These are phyloP conservation scores for Erpetoichthys calabaricus DNA, from an alignment of 2,797 vertebrate species.

Conservation along the genomic window DNA sequence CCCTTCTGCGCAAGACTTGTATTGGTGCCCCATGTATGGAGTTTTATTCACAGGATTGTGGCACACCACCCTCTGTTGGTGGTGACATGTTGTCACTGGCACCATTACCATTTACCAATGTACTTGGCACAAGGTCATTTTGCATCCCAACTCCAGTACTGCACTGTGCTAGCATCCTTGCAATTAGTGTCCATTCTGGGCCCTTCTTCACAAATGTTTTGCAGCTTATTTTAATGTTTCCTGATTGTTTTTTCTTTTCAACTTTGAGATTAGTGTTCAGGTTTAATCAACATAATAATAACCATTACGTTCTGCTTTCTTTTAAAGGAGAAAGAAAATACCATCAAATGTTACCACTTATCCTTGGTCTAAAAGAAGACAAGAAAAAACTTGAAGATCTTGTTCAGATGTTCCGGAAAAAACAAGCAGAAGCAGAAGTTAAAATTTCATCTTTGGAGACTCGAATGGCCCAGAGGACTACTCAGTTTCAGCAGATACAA, in stretches of 20 bases:
- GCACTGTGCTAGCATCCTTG: too few species aligned
- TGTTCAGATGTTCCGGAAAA: constrained; percentile 48
- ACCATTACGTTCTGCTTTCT: background rate
- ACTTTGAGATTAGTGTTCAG: background rate
- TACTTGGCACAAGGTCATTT: too few species aligned
- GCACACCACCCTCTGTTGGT: too few species aligned
- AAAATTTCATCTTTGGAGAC: constrained; percentile 63
- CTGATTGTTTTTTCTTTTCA: background rate
- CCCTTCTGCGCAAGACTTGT: too few species aligned
- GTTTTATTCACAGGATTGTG: too few species aligned
- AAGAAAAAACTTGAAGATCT: constrained; percentile 41
- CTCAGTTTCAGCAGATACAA: constrained; percentile 72
- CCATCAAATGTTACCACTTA: constrained; percentile 46
- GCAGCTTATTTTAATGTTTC: too few species aligned
- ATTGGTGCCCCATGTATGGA: too few species aligned
- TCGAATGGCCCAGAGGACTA: constrained; percentile 69
- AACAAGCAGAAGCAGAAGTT: constrained; percentile 53
- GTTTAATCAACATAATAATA: background rate
- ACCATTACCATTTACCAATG: too few species aligned
- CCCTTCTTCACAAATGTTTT: background rate
- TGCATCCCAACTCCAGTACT: too few species aligned
- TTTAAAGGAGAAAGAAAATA: constrained; percentile 43
- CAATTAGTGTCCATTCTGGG: too few species aligned
- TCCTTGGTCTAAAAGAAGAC: constrained; percentile 55
- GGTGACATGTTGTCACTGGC: too few species aligned